Conservation (phyloP, 2,113 vertebrate genomes). For the Illadopsis cleaveri region DNA sequence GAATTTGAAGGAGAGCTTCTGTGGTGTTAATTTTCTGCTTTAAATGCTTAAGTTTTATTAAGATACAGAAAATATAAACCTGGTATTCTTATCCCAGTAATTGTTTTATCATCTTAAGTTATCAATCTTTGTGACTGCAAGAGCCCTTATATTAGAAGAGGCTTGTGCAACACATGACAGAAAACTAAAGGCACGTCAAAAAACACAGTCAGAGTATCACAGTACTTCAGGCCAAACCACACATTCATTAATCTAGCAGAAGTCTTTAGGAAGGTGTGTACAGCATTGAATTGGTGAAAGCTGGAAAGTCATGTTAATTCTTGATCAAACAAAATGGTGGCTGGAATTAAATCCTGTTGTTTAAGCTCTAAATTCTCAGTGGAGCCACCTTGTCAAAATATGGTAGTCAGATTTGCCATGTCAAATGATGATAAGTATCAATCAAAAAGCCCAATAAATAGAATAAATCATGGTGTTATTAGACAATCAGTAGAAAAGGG, state of each 20-base stretch:
- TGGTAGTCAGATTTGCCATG: not conserved
- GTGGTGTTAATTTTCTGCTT: not conserved
- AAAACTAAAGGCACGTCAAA: not conserved
- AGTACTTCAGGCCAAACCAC: slow-evolving; percentile 11
- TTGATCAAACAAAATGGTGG: not conserved
- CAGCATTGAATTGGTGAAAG: not conserved
- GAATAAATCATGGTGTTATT: not conserved
- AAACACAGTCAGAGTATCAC: not conserved
- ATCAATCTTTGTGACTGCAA: not conserved
- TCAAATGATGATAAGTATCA: not conserved
- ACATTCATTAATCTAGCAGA: not conserved
- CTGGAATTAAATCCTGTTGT: not conserved
- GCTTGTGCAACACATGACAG: slow-evolving; percentile 6
- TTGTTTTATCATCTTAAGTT: not conserved
- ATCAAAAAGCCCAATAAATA: not conserved
- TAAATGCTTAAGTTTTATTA: not conserved
- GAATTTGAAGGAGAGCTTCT: not conserved
- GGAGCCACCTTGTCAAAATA: not conserved
- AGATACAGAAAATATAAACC: not conserved
- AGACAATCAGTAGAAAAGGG: not conserved
- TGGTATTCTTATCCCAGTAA: not conserved
- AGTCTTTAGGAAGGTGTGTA: not conserved
- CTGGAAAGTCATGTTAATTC: not conserved
- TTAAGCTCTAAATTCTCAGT: not conserved
- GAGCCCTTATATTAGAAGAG: not conserved